Conservation (phyloP, 2,797 vertebrate genomes). For the Chiloscyllium punctatum region DNA sequence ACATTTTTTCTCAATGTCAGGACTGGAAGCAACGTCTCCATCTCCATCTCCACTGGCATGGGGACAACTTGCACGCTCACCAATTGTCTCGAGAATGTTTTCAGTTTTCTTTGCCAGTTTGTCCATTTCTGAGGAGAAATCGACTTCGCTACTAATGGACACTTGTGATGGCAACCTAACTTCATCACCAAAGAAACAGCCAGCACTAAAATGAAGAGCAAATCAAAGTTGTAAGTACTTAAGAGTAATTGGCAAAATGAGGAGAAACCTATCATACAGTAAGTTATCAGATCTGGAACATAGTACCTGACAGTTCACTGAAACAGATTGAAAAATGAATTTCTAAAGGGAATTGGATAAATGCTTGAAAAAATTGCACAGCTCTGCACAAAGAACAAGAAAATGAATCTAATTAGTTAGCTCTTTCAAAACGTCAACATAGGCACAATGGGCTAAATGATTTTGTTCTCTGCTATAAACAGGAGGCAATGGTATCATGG, state of each 20-base stretch:
- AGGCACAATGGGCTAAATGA: not conserved
- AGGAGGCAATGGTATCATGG: no score
- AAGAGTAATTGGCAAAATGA: not conserved
- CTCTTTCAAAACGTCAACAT: not conserved
- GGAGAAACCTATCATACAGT: not conserved
- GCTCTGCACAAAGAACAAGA: not conserved
- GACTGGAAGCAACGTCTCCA: not conserved
- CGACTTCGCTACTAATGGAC: conserved; percentile 61
- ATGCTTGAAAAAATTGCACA: not conserved
- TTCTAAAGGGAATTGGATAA: not conserved
- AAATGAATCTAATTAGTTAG: not conserved
- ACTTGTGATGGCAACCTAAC: conserved; percentile 66
- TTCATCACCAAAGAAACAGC: conserved; percentile 89
- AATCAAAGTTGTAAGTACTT: not conserved
- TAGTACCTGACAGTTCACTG: not conserved
- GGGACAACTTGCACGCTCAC: not conserved
- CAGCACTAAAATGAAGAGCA: conserved; percentile 64
- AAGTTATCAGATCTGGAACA: not conserved
- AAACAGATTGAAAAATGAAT: not conserved
- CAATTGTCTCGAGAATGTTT: conserved; percentile 22
- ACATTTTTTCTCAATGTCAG: conserved; percentile 23
- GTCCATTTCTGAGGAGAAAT: conserved; percentile 61
- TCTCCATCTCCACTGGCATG: not conserved
- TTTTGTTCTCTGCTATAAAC: not conserved
- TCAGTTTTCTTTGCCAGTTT: conserved; percentile 36